Evolutionary conservation across 2,113 vertebrate genomes (phyloP).

Genomic region (Falco punctatus): DNA sequence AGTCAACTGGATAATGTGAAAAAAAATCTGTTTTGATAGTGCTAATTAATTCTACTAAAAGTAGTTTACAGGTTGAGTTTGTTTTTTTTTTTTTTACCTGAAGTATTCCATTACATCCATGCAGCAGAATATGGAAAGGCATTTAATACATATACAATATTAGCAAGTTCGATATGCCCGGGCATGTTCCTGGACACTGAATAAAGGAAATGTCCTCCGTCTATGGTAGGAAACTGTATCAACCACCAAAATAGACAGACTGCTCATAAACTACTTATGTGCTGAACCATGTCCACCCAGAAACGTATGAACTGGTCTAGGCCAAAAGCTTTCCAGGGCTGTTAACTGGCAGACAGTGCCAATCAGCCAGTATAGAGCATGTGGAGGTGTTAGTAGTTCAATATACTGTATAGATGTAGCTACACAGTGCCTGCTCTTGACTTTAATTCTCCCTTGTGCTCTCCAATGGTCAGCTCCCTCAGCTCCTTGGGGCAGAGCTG

Average conservation of each 20-base stretch:
- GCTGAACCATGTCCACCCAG: background rate
- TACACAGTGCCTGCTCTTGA: background rate
- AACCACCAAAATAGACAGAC: background rate
- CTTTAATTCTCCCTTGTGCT: background rate
- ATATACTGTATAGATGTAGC: background rate
- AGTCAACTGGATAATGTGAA: background rate
- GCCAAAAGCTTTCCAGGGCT: background rate
- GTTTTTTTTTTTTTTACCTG: background rate
- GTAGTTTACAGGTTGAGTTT: background rate
- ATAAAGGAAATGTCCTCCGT: background rate
- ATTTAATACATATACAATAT: background rate
- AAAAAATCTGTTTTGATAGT: background rate
- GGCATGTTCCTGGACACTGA: background rate
- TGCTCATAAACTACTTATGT: rapidly evolving
- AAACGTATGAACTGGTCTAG: background rate
- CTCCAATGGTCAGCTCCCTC: background rate
- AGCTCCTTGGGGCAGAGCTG: background rate
- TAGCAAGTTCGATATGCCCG: background rate
- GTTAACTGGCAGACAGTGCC: background rate
- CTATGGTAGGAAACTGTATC: background rate
- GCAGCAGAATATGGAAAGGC: background rate
- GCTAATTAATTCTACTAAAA: background rate
- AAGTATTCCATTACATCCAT: background rate
- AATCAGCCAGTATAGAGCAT: background rate
- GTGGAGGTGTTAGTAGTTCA: background rate